Base-by-base conservation (phyloP, 2,888 invertebrate species). In the Psylliodes chrysocephalus region DNA sequence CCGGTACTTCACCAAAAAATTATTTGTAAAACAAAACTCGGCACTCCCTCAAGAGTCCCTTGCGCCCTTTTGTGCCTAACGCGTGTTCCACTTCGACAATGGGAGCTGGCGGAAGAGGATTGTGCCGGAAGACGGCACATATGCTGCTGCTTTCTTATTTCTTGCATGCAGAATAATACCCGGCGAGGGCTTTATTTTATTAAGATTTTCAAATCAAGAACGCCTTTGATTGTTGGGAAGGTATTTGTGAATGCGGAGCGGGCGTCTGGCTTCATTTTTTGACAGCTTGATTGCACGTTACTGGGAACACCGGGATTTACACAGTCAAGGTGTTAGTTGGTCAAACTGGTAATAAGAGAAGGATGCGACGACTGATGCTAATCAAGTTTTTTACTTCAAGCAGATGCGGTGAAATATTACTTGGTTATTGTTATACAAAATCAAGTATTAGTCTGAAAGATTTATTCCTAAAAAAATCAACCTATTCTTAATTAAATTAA, bases 41-140 rank as follows among this genome's bases (percentile, higher is more conserved):
- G 63, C 66, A 64, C 60, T 64, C 61, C 54, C 33, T 46, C 33
- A 22, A 38, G 49, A 54, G 55, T 44, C 30, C 40, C 59, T 35
- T n/a, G 15, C 18, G 40, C n/a, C 10, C 52, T 49, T 54, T 60
- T 64, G 64, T 60, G 19, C 15, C n/a, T 42, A 40, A 68, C 73
- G 73, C 71, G 73, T 71, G 71, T 68, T 65, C 51, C 44, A 60
- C 49, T 53, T 60, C 51, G 61, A 73, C 71, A 73, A 73, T 71
- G 64, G 73, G 71, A 68, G 38, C 59, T 60, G 67, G 70, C 71
- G 73, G 73, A 73, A 73, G 73, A 71, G 71, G 69, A 69, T 68
- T 56, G 63, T 22, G 68, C 75, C 73, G 75, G 76, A 76, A 75
- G 73, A 67, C 64, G 66, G 70, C 68, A 68, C 74, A 74, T 72